Conservation (phyloP, 2,113 vertebrate species). For the Ciconia boyciana region DNA sequence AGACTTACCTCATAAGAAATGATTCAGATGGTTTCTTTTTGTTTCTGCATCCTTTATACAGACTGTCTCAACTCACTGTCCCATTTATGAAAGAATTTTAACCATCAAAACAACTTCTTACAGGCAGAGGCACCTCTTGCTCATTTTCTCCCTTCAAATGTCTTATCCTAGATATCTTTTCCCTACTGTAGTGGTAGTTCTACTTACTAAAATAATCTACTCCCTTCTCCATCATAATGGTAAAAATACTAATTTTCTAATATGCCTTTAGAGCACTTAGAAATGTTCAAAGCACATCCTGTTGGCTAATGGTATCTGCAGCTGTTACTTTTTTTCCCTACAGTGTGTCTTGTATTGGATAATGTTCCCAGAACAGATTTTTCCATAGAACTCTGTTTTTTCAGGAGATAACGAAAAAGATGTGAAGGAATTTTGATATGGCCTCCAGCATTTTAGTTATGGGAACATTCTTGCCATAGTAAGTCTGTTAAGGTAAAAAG, state of each 20-base stretch:
- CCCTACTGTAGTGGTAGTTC: background rate
- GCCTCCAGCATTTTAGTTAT: slow-evolving; percentile 5
- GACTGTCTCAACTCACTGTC: background rate
- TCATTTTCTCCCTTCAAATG: background rate
- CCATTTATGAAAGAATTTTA: background rate
- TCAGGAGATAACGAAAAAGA: background rate
- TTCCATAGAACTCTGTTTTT: background rate
- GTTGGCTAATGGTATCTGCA: background rate
- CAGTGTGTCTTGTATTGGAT: background rate
- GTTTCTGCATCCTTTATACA: background rate
- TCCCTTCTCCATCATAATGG: background rate
- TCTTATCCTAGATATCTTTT: background rate
- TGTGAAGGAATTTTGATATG: slow-evolving; percentile 11
- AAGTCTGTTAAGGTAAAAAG: background rate
- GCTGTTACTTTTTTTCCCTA: background rate
- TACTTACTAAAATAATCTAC: background rate
- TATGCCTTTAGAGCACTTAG: background rate
- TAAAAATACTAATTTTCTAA: slow-evolving; percentile 10
- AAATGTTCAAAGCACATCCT: background rate
- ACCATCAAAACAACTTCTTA: background rate
- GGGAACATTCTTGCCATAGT: background rate
- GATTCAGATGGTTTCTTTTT: background rate
- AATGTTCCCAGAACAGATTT: slow-evolving; percentile 18
- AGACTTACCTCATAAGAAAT: background rate
- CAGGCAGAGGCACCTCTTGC: background rate